Evolutionary conservation across 1,140 invertebrate genomes (phyloP).

Genomic region (Druon quercuslanigerum): DNA sequence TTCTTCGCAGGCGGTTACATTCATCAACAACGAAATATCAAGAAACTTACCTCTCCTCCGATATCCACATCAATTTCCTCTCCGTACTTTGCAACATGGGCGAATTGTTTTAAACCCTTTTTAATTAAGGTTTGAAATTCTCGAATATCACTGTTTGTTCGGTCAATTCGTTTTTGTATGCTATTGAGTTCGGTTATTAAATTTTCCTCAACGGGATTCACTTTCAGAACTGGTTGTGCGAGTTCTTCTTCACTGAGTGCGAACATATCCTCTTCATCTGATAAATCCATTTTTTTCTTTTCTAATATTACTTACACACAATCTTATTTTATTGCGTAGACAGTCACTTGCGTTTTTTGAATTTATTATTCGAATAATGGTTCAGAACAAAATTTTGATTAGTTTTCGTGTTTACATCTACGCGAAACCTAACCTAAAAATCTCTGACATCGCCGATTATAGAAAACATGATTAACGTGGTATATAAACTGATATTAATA

Average conservation of each 20-base stretch:
- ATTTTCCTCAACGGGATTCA: constrained; percentile 63
- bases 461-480: too few relatives aligned
- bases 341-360: too few relatives aligned
- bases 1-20: too few relatives aligned
- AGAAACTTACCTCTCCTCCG: constrained; percentile 57
- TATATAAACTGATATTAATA: too few relatives aligned
- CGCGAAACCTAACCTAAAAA: too few relatives aligned
- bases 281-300: constrained; percentile 44
- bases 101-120: constrained; percentile 50
- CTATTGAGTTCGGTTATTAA: constrained; percentile 54
- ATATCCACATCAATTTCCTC: constrained; percentile 50
- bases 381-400: too few relatives aligned
- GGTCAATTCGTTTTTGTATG: constrained; percentile 51
- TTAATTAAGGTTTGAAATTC: constrained; percentile 44
- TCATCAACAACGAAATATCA: too few relatives aligned
- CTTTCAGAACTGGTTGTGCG: not conserved
- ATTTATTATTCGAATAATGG: too few relatives aligned
- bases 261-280: constrained; percentile 51
- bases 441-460: too few relatives aligned
- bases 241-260: constrained; percentile 51
- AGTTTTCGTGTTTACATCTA: too few relatives aligned
- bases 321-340: too few relatives aligned
- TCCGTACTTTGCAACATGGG: constrained; percentile 42
- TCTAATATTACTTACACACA: too few relatives aligned
- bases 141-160: constrained; percentile 48